Base-by-base conservation (phyloP, 2,888 invertebrate species). In the Hemaris fuciformis region DNA sequence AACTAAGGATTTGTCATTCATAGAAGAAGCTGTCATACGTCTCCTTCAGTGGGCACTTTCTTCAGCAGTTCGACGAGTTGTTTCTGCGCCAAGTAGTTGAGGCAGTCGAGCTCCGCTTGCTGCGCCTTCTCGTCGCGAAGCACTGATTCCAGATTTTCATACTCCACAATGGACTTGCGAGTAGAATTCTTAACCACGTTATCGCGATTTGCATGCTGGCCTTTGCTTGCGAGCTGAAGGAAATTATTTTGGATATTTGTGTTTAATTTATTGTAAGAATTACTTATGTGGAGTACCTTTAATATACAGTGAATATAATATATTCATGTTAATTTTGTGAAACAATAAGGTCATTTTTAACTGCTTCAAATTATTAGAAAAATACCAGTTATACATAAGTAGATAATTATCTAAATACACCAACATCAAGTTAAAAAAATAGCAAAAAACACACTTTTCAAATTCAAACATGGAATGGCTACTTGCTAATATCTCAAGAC, bases 51-150 rank as follows among this genome's bases (percentile, higher is more conserved):
- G 0, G 91, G 91, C 1, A 91, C 86, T 64, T 70, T 80, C 74
- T 89, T 90, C 53, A 85, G 60, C 13, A 91, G 68, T 27, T 90
- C 91, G 0, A 83, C 82, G 1, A 92, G 42, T 56, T 88, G 87
- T 64, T 91, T 91, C 72, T 83, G 83, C 1, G 90, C 89, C 3
- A 92, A 79, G 62, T 91, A 90, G 79, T 91, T 92, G 23, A 92
- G 83, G 66, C 93, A 93, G 69, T 93, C 88, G 45, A 93, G 86
- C 70, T 94, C 94, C 0, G 84, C 81, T 34, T 89, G 88, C 64
- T 94, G 93, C 7, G 89, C 86, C 7, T 89, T 84, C 61, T 93
- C 89, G 61, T 94, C 93, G 0, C 93, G 83, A 3, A 93, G 81
- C 61, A 93, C 91, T 18, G 91, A 84, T 48, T 92, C 85, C 56